Evolutionary conservation across 2,797 vertebrate species (phyloP).

Genomic region (Tragelaphus eurycerus): DNA sequence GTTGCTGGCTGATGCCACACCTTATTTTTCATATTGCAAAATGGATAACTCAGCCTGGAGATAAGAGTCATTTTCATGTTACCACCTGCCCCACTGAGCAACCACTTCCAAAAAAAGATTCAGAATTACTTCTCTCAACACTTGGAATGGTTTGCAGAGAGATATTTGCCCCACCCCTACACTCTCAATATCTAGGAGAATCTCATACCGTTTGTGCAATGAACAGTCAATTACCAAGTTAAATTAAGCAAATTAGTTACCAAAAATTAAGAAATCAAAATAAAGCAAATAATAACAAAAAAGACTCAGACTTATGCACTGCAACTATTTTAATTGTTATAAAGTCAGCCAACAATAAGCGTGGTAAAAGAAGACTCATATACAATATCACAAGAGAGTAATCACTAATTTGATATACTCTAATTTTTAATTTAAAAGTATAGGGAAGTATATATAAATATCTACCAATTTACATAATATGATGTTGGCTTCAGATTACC

Average conservation of each 20-base stretch:
- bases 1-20: background rate
- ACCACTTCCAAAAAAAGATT: background rate
- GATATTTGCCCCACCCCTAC: background rate
- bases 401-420: background rate
- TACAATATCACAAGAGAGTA: background rate
- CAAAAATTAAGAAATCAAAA: background rate
- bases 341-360: background rate
- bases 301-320: background rate
- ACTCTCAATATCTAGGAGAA: background rate
- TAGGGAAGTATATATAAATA: background rate
- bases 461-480: background rate
- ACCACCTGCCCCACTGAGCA: background rate
- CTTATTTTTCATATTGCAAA: slow-evolving; percentile 24
- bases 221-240: background rate
- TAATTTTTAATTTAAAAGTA: background rate
- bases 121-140: background rate
- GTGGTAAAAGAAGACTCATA: background rate
- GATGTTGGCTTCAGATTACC: background rate
- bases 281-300: background rate
- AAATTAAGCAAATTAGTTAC: background rate
- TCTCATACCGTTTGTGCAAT: background rate
- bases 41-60: background rate
- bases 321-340: background rate
- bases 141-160: background rate
- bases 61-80: background rate